Evolutionary conservation across 2,113 vertebrate genomes (phyloP).

Genomic region (Azemiops feae): DNA sequence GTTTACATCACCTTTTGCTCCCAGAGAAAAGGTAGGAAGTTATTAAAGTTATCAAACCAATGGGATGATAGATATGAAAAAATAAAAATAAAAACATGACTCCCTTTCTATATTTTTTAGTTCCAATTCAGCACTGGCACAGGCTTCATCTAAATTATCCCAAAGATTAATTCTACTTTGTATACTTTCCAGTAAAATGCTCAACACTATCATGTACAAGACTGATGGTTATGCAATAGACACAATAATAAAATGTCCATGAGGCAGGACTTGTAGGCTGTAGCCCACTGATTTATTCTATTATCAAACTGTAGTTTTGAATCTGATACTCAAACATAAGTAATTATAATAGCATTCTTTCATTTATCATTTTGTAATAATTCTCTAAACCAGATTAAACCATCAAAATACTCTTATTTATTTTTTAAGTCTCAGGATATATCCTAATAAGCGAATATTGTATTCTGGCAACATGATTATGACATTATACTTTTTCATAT

Average conservation of each 20-base stretch:
- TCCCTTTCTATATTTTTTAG: not conserved
- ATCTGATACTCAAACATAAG: not conserved
- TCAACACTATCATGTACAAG: not conserved
- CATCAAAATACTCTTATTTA: rapidly evolving
- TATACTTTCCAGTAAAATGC: not conserved
- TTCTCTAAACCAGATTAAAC: conserved; percentile 1
- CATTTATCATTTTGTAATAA: not conserved
- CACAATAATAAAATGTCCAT: not conserved
- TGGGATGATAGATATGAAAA: not conserved
- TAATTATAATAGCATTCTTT: not conserved
- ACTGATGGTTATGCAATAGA: not conserved
- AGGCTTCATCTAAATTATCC: not conserved
- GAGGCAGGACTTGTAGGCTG: not conserved
- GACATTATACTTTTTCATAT: not conserved
- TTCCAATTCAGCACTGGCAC: not conserved
- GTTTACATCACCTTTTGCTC: not conserved
- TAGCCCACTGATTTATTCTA: not conserved
- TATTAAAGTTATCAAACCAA: not conserved
- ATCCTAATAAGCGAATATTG: not conserved
- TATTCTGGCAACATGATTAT: not conserved
- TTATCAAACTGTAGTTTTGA: not conserved
- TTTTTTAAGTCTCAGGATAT: not conserved
- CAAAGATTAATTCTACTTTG: not conserved
- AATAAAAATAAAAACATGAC: not conserved
- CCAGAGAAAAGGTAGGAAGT: not conserved